phyloP scores from a whole-genome alignment of 2,113 vertebrate species.

The Pseudopipra pipra region DNA sequence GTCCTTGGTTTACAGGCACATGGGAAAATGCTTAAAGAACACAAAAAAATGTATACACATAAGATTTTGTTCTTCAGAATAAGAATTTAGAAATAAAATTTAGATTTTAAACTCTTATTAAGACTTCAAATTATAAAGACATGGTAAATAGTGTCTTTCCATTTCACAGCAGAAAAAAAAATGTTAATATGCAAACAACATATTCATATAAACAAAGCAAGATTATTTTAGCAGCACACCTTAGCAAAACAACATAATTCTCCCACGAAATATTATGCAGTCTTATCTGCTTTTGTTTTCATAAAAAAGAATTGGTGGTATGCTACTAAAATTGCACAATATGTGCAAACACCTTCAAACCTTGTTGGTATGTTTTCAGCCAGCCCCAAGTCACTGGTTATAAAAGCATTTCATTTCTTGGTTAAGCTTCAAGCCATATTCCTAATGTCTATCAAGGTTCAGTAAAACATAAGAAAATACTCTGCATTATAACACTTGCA shows the following conservation, averaged over 20 bases:
- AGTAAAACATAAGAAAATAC: neutral
- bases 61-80: neutral
- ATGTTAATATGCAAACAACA: neutral
- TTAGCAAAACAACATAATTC: neutral
- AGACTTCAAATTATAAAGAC: neutral
- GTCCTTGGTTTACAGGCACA: conserved; percentile 69
- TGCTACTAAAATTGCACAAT: neutral
- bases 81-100: neutral
- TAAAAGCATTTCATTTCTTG: neutral
- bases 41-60: neutral
- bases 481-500: neutral
- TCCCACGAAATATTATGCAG: neutral
- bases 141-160: neutral
- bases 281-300: neutral
- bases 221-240: neutral
- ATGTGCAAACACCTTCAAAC: neutral
- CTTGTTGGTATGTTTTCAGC: neutral
- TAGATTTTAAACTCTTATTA: neutral
- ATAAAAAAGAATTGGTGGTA: neutral
- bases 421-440: neutral
- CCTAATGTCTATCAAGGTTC: neutral
- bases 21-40: conserved; percentile 74
- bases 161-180: neutral
- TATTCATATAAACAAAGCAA: neutral
- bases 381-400: neutral